These are phyloP conservation scores for Lacerta agilis DNA, from an alignment of 2,797 vertebrate species.

Conservation along the genomic window DNA sequence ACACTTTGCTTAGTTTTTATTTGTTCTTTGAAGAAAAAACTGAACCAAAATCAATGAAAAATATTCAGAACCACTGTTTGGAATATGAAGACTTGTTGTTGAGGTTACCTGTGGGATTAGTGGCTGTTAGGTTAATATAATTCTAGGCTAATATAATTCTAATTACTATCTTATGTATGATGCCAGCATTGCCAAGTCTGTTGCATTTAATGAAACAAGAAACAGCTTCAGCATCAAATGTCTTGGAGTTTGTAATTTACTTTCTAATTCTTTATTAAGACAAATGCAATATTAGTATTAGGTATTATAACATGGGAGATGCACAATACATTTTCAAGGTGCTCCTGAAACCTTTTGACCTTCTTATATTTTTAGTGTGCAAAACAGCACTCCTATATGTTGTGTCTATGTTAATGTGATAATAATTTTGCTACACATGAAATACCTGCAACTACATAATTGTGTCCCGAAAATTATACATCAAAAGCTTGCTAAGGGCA, in stretches of 20 bases:
- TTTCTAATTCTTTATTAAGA: background rate
- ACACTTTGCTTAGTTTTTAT: conserved; percentile 4
- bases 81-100: background rate
- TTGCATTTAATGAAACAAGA: background rate
- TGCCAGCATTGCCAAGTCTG: background rate
- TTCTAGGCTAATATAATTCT: background rate
- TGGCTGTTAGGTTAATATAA: background rate
- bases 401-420: background rate
- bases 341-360: background rate
- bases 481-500: background rate
- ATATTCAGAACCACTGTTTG: conserved; percentile 56
- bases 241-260: background rate
- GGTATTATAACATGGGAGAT: background rate
- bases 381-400: background rate
- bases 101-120: too few relatives aligned
- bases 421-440: background rate
- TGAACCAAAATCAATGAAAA: conserved; percentile 42
- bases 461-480: background rate
- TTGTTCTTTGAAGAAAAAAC: conserved; percentile 8
- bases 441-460: background rate
- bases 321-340: background rate
- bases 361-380: background rate
- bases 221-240: background rate
- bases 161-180: background rate
- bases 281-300: background rate